Evolutionary conservation across 2,113 vertebrate genomes (phyloP), one percentile per base, ranked within the genome.

Genomic region (Athene noctua): DNA sequence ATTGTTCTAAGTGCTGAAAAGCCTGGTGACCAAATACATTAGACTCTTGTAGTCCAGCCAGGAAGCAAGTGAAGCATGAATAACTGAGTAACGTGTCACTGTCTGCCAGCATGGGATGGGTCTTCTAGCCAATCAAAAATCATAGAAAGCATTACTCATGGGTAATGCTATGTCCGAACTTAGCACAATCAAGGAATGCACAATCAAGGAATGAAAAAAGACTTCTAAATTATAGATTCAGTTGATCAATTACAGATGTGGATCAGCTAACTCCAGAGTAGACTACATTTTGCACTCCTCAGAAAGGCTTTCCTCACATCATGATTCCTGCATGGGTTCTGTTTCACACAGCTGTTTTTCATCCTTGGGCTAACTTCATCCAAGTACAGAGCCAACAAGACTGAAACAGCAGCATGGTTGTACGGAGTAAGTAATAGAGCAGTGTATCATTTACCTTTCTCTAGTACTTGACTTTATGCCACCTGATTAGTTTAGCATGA

Each of bases 161-260:
- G 79, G 92, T 72, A 96, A 97, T 88, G 90, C 87, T 96, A 96
- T 90, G 96, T 96, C 96, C 87, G 71, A 96, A 96, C 92, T 96
- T 95, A 96, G 94, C 96, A 94, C 93, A 94, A 97, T 97, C 96
- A 96, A 84, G 66, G 86, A 84, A 89, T 88, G 80, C 91, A 93
- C 91, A 84, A 93, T 93, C 80, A 89, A 94, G 92, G 96, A 96
- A 96, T 96, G 93, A 62, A 88, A 86, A 95, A 97, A 85, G 92
- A 95, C 90, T 96, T 96, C 94, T 96, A 97, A 97, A 96, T 97
- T 96, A 96, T 93, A 96, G 94, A 96, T 97, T 94, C 87, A 49
- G 90, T 58, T 97, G 96, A 97, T 97, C 96, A 96, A 94, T 93
- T 80, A 93, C 96, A 97, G 96, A 97, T 97, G 96, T 97, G 92